These are phyloP conservation scores for Caenorhabditis becei DNA, from an alignment of 2,888 invertebrate genomes.

Conservation along the genomic window DNA sequence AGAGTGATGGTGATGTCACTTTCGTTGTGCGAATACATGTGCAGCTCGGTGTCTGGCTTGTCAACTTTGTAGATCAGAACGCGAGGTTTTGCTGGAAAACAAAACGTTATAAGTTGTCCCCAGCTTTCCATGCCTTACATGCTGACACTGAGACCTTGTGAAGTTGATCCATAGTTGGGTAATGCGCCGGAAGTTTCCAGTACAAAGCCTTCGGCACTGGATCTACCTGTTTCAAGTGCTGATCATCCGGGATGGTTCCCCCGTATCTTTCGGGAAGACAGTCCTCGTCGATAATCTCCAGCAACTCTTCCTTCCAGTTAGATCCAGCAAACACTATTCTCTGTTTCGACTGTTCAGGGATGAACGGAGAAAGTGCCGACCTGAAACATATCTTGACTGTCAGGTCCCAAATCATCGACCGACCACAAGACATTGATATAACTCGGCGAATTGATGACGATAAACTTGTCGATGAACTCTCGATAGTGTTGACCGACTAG, in stretches of 20 bases:
- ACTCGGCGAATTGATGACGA: constrained; percentile 72
- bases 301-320: constrained; percentile 69
- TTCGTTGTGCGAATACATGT: constrained; percentile 71
- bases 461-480: constrained; percentile 74
- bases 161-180: constrained; percentile 64
- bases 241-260: constrained; percentile 66
- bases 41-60: constrained; percentile 56
- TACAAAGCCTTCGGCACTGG: constrained; percentile 69
- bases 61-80: constrained; percentile 63
- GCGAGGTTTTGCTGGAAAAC: constrained; percentile 60
- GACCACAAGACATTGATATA: constrained; percentile 71
- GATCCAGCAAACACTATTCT: constrained; percentile 64
- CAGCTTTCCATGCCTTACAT: constrained; percentile 44
- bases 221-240: constrained; percentile 29
- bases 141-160: constrained; percentile 70
- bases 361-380: constrained; percentile 65
- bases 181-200: constrained; percentile 66
- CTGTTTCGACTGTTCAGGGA: constrained; percentile 64
- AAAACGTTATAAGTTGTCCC: background rate
- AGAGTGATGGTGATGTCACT: constrained; percentile 67
- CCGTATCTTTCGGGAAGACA: constrained; percentile 74
- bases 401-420: background rate
- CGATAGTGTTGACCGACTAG: constrained; percentile 69
- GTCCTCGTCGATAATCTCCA: constrained; percentile 64
- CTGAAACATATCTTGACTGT: constrained; percentile 34